Conservation (phyloP, 2,113 vertebrate genomes). For the Dipodomys spectabilis region DNA sequence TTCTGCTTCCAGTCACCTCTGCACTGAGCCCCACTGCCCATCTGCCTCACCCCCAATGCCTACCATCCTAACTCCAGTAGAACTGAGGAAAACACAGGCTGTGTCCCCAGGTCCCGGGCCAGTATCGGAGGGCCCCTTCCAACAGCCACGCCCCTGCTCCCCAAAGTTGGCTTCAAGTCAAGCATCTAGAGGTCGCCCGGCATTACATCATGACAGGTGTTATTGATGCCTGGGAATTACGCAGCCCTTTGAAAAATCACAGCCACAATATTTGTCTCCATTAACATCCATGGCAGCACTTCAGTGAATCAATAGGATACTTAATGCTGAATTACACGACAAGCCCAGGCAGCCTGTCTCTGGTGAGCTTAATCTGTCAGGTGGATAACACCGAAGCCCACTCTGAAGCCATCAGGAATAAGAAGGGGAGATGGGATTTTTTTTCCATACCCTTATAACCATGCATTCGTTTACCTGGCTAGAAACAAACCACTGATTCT, state of each 20-base stretch:
- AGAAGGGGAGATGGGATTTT: constrained; percentile 45
- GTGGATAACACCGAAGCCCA: not conserved
- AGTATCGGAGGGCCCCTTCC: not conserved
- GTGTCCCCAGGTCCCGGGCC: not conserved
- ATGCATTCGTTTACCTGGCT: constrained; percentile 21
- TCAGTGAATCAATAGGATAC: constrained; percentile 79
- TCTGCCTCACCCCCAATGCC: not conserved
- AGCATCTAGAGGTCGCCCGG: constrained; percentile 44
- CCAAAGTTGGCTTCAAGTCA: constrained; percentile 31
- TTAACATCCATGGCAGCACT: constrained; percentile 76
- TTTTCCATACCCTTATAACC: constrained; percentile 48
- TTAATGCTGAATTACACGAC: constrained; percentile 80
- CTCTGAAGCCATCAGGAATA: not conserved
- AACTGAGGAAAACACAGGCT: not conserved
- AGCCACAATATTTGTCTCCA: constrained; percentile 75
- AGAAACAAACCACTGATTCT: constrained; percentile 43
- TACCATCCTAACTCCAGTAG: not conserved
- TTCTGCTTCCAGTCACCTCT: not conserved
- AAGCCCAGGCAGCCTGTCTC: constrained; percentile 56
- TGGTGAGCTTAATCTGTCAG: constrained; percentile 30
- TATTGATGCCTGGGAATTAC: constrained; percentile 74
- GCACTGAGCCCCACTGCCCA: not conserved
- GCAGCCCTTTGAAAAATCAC: constrained; percentile 78
- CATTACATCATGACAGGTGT: constrained; percentile 55
- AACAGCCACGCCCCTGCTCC: not conserved